Evolutionary conservation across 2,888 invertebrate genomes (phyloP), one percentile per base, ranked within the genome.

Genomic region (Ophion slaviceki): DNA sequence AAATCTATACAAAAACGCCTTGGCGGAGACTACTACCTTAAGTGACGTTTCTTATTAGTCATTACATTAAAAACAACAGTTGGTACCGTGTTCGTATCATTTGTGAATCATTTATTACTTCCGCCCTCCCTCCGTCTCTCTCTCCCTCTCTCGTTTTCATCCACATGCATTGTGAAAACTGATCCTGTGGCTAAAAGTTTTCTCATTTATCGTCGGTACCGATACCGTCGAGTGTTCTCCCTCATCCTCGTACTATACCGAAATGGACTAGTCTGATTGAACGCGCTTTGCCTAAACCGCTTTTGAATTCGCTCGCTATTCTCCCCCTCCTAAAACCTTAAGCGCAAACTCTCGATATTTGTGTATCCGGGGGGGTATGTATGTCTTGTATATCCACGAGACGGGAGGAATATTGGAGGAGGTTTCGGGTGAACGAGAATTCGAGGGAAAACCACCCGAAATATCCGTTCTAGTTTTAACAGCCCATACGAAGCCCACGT

Each of bases 391-490:
- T 20, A 68, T 40, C 57, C 59, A 47, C 47, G 10, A 28, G 78
- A 20, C 59, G 76, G 67, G 70, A 68, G 70, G 61, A 66, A 66
- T 80, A 82, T 53, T 40, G 53, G 66, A 66, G 66, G 36, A 70
- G 80, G 68, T 71, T 71, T 53, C 62, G 40, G 62, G 84, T 70
- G 61, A 72, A 32, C 61, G 77, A 80, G 80, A 64, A 72, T 80
- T 79, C 72, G 82, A 62, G 68, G 80, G 85, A 74, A 90, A 87
- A 89, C 86, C 70, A 89, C 88, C 90, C 88, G 85, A 90, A 92
- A 91, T 92, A 92, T 90, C 89, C 90, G 91, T 87, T 91, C 90
- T 88, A 92, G 91, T 92, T 92, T 92, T 89, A 92, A 89, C 90
- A 87, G 87, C 88, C 88, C 89, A 89, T 86, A 17, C 17, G 5